Evolutionary conservation across 2,797 vertebrate genomes (phyloP).

Genomic region (Taeniopygia guttata): DNA sequence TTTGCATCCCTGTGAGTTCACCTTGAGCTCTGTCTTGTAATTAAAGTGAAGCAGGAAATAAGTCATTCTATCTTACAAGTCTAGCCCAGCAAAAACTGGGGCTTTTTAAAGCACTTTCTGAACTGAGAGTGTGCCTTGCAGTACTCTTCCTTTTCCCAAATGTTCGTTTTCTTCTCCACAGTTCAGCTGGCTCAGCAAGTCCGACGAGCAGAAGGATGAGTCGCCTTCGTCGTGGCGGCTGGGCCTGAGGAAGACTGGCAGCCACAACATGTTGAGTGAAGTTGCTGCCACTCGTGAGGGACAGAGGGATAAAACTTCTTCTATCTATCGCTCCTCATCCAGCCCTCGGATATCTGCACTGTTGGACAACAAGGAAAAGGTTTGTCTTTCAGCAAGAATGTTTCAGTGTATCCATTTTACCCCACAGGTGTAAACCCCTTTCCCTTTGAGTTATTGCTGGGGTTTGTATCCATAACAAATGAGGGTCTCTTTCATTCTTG

Average conservation of each 20-base stretch:
- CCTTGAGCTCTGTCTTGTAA: neutral
- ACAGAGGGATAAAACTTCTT: slow-evolving; percentile 48
- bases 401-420: neutral
- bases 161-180: neutral
- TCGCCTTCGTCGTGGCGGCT: slow-evolving; percentile 76
- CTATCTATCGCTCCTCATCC: slow-evolving; percentile 73
- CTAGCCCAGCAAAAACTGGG: neutral
- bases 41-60: neutral
- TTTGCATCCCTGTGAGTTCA: neutral
- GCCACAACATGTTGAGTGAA: slow-evolving; percentile 74
- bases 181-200: slow-evolving; percentile 71
- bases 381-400: neutral
- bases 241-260: slow-evolving; percentile 78
- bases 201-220: slow-evolving; percentile 75
- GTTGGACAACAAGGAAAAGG: slow-evolving; percentile 76
- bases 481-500: neutral
- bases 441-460: neutral
- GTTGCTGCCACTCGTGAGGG: slow-evolving; percentile 58
- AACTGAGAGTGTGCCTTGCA: neutral
- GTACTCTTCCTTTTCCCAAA: neutral
- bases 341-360: slow-evolving; percentile 76
- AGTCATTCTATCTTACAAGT: neutral
- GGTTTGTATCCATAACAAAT: neutral
- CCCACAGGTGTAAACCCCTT: neutral
- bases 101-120: neutral